Conservation (phyloP, 2,888 invertebrate genomes). For the Bombylius discolor region DNA sequence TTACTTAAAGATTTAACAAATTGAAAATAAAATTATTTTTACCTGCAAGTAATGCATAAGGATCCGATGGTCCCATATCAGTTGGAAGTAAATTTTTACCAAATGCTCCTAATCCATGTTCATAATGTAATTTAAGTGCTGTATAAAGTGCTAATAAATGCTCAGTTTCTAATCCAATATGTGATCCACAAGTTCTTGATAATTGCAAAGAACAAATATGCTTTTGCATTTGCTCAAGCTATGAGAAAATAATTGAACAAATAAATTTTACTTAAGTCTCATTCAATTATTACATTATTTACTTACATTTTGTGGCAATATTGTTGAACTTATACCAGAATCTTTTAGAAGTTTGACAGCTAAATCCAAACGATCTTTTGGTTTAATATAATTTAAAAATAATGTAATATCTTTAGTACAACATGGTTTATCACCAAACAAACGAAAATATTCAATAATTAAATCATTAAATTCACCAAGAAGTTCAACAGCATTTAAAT, state of each 20-base stretch:
- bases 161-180: slow-evolving; percentile 42
- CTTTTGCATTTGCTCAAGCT: slow-evolving; percentile 65
- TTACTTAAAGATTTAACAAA: neutral
- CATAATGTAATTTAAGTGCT: slow-evolving; percentile 51
- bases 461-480: slow-evolving; percentile 53
- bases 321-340: slow-evolving; percentile 49
- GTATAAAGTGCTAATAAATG: slow-evolving; percentile 46
- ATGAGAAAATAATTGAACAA: slow-evolving; percentile 13
- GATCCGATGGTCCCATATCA: slow-evolving; percentile 63
- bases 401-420: slow-evolving; percentile 70
- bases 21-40: neutral
- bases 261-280: neutral
- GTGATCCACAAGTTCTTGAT: slow-evolving; percentile 56
- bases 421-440: slow-evolving; percentile 76
- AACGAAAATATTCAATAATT: slow-evolving; percentile 61
- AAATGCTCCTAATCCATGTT: slow-evolving; percentile 44
- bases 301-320: slow-evolving; percentile 46
- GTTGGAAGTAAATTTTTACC: slow-evolving; percentile 48
- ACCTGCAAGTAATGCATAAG: slow-evolving; percentile 66
- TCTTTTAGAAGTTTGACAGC: slow-evolving; percentile 48
- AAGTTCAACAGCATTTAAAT: slow-evolving; percentile 41
- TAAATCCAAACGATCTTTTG: slow-evolving; percentile 44
- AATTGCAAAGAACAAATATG: slow-evolving; percentile 69
- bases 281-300: neutral
- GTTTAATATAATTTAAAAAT: slow-evolving; percentile 52